Base-by-base conservation (phyloP, 1,140 invertebrate genomes). In the Hycleus cichorii region DNA sequence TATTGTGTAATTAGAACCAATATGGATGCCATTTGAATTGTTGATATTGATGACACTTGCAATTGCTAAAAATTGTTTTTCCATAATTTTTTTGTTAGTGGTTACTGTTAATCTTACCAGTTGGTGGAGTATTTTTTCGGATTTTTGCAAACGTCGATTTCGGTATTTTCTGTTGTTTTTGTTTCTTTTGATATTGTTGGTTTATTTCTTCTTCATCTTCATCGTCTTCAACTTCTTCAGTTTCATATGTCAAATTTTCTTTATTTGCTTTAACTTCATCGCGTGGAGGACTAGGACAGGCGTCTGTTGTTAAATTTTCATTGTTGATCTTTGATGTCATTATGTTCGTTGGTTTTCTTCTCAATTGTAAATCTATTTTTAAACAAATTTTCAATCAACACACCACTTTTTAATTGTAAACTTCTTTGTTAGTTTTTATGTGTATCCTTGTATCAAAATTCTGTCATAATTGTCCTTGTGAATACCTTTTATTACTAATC, bases 11-110 rank as follows among this genome's bases (percentile, higher is more conserved):
- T 58, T 59, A n/a, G 57, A 60, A 39, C 66, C 66, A 57, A 67
- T 58, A 39, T 67, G 66, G 38, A 67, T 57, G 18, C 60, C 59
- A 47, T 58, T 59, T 7, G 58, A 63, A 11, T 67, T 59, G 12
- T 50, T 57, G 12, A 67, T 64, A 51, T 67, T 65, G 39, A 67
- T 65, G 2, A 67, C 60, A 27, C 63, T 67, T 12, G 59, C 58
- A 48, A 44, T 52, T 44, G 58, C 63, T 66, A 49, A 48, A 46
- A 46, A 26, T 12, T 32, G 32, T 32, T 32, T 18, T 18, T 18
- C 18, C 18, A 18, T 18, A 18, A 18, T 18, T 18, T 18, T 18
- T 1, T 18, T 18, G 18, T 18, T 1, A 18, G 1, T 18, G 18
- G 18, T 18, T 18, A 18, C 1, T 18, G 18, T 11, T 18, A 18